A percentile compares a stretch with the other conserved stretches of the same genome.
Conservation (phyloP, 1,140 invertebrate species). For the Homarus americanus region DNA sequence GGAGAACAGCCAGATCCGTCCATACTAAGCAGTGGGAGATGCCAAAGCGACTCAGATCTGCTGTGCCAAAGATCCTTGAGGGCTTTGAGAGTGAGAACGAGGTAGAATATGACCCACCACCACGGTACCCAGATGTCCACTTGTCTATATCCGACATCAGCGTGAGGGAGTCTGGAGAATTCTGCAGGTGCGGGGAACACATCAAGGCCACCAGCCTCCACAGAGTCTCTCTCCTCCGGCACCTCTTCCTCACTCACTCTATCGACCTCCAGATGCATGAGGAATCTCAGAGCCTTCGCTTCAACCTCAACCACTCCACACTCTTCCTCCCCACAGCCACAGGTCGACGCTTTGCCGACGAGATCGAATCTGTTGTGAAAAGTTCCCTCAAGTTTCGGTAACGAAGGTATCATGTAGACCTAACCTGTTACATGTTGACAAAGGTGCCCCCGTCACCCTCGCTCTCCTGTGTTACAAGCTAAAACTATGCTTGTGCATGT, state of each 20-base stretch:
- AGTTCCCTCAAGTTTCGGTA: slow-evolving; percentile 19
- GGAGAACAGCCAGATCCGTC: slow-evolving; percentile 15
- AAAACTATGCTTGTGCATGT: no score
- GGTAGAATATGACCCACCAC: neutral
- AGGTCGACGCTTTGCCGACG: slow-evolving; percentile 29
- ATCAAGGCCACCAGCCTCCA: neutral
- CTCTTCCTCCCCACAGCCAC: slow-evolving; percentile 1
- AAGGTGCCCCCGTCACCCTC: no score
- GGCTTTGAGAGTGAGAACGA: neutral
- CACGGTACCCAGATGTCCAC: neutral
- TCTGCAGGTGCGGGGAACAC: neutral
- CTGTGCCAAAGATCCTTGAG: neutral
- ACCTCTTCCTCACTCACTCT: slow-evolving; percentile 29
- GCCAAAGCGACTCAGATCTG: neutral
- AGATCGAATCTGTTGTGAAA: slow-evolving; percentile 23
- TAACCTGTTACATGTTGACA: no score
- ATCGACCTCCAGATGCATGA: slow-evolving; percentile 37
- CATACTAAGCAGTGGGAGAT: slow-evolving; percentile 15
- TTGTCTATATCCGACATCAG: slow-evolving; percentile 12
- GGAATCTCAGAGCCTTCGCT: neutral
- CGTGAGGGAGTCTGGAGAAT: neutral
- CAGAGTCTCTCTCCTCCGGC: neutral
- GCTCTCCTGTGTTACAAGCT: no score
- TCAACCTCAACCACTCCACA: neutral
- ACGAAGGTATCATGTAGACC: neutral